phyloP scores from a whole-genome alignment of 2,888 invertebrate species.

The Muschampia plurimacula region DNA sequence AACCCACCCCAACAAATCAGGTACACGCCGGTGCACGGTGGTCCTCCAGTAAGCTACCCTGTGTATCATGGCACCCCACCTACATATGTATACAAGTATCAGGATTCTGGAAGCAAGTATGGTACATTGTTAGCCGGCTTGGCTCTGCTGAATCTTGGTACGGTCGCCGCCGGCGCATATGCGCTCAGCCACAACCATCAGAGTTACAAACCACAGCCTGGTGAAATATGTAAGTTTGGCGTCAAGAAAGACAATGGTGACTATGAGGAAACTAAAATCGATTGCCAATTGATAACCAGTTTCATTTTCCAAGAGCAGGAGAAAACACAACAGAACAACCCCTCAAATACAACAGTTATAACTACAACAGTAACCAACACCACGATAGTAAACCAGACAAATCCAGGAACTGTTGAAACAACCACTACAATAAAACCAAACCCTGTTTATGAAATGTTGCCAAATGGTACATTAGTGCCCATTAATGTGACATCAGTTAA shows the following conservation, averaged over 20 bases:
- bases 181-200: constrained; percentile 54
- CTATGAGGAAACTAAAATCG: constrained; percentile 76
- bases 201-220: constrained; percentile 63
- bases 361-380: constrained; percentile 70
- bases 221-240: constrained; percentile 75
- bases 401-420: constrained; percentile 41
- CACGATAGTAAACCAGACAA: constrained; percentile 64
- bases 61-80: constrained; percentile 73
- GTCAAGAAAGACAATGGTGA: constrained; percentile 73
- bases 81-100: constrained; percentile 73
- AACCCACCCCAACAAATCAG: constrained; percentile 71
- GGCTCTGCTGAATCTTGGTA: constrained; percentile 74
- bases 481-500: constrained; percentile 56
- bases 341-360: constrained; percentile 61
- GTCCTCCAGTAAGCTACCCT: constrained; percentile 62
- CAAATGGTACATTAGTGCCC: constrained; percentile 71
- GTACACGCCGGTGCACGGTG: constrained; percentile 64
- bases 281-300: constrained; percentile 73
- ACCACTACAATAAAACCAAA: constrained; percentile 47
- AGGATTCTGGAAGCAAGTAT: constrained; percentile 76
- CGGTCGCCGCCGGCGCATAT: constrained; percentile 64
- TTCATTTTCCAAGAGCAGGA: constrained; percentile 66
- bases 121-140: constrained; percentile 72
- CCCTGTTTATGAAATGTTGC: constrained; percentile 61
- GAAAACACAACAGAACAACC: constrained; percentile 50